Base-by-base conservation (phyloP, 2,113 vertebrate genomes). In the Clarias magur region DNA sequence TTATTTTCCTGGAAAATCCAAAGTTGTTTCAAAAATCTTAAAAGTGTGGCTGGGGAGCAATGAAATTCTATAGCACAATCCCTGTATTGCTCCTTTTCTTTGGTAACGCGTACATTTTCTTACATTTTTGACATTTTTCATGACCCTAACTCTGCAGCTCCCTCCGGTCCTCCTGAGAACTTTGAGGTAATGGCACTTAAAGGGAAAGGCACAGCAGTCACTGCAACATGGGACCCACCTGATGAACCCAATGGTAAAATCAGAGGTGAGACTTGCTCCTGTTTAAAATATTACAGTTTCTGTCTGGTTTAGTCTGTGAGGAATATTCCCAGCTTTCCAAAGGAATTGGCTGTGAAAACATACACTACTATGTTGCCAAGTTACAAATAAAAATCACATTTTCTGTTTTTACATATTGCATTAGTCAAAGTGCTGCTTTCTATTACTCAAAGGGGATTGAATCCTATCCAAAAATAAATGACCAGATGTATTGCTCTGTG, bases 161-260 rank as follows among this genome's bases (percentile, higher is more conserved):
- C 98, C 76, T 93, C 97, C 79, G 96, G 95, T 3, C 96, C 97
- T 83, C 98, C 98, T 59, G 97, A 98, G 92, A 98, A 98, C 94
- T 95, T 99, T 86, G 95, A 96, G 10, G 97, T 99, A 87, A 96
- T 96, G 93, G 96, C 97, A 1, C 91, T 98, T 15, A 94, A 95
- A 87, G 97, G 96, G 81, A 97, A 98, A 92, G 95, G 96, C 56
- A 98, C 97, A 0, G 96, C 96, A 68, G 97, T 98, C 84, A 96
- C 94, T 27, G 97, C 96, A 62, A 96, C 97, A 57, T 99, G 98
- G 98, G 97, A 99, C 68, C 94, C 95, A 15, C 96, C 99, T 82
- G 95, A 96, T 82, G 97, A 99, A 89, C 94, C 95, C 0, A 97
- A 98, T 91, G 98, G 98, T 68, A 97, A 95, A 92, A 96, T 99